Percentiles rank a stretch among this genome's conserved stretches.
phyloP scores from a whole-genome alignment of 2,113 vertebrate species.

The Myiozetetes cayanensis region DNA sequence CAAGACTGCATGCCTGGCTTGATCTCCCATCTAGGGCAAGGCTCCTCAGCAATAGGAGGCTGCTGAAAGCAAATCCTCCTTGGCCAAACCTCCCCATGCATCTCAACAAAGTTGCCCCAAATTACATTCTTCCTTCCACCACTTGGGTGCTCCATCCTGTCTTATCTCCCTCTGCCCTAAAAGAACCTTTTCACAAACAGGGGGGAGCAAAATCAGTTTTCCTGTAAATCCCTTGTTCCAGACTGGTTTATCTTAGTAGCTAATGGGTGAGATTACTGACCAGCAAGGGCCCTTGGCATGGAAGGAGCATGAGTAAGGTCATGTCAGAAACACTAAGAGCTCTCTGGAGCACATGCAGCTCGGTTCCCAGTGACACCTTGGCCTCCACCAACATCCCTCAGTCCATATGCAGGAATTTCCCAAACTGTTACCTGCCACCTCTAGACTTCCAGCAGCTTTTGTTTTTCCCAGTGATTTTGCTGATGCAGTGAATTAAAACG shows the following conservation, averaged over 20 bases:
- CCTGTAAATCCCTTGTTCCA: background rate
- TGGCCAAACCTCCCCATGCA: background rate
- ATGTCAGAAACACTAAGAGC: background rate
- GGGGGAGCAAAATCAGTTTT: background rate
- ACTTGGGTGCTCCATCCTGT: background rate
- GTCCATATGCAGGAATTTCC: background rate
- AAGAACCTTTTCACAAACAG: background rate
- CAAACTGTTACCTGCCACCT: background rate
- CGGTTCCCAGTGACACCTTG: background rate
- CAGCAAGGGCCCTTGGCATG: background rate
- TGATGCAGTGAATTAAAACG: background rate
- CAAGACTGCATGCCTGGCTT: fast-evolving
- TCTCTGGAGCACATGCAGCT: background rate
- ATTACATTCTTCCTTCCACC: background rate
- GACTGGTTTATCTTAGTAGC: background rate
- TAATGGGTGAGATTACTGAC: background rate
- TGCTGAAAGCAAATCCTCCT: background rate
- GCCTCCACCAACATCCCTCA: background rate
- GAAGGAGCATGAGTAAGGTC: background rate
- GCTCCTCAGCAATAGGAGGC: background rate
- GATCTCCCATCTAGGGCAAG: background rate
- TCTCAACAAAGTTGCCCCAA: background rate
- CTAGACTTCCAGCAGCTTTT: background rate
- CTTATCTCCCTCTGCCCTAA: background rate
- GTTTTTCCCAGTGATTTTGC: background rate